Base-by-base conservation (phyloP, 2,888 invertebrate genomes). In the Cryptocheilus praepositus region DNA sequence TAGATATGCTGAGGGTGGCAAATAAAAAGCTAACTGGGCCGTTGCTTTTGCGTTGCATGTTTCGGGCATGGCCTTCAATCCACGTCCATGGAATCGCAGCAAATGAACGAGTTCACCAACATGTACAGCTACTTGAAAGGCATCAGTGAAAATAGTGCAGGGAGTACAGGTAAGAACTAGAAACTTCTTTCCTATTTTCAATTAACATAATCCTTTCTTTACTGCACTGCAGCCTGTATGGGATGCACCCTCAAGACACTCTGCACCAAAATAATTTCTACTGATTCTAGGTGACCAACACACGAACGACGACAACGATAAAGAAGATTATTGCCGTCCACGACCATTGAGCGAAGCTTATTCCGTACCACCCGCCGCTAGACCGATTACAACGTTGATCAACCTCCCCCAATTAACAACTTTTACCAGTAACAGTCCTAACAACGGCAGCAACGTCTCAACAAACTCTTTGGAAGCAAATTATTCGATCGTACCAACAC, bases 91-190 rank as follows among this genome's bases (percentile, higher is more conserved):
- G 63, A 59, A 75, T 90, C 91, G 57, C 90, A 94, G 94, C 94
- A 95, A 93, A 95, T 96, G 91, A 95, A 95, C 87, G 95, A 95
- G 88, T 94, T 96, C 85, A 94, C 95, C 59, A 95, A 93, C 85
- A 95, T 95, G 93, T 96, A 96, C 87, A 94, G 95, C 82, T 95
- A 95, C 87, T 91, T 96, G 82, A 95, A 95, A 88, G 95, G 94
- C 74, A 94, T 95, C 89, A 93, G 93, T 46, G 92, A 93, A 71
- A 82, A 79, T 64, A 80, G 72, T 67, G 68, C 71, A 36, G 36
- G 13, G 36, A n/a, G 73, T 18, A 58, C 73, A 61, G 71, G 79
- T 79, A 49, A 54, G 19, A 7, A 4, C 11, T 11, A 1, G 1
- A 1, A 36, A 11, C 13, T 2, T 7, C 3, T 36, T 7, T 5